Evolutionary conservation across 2,797 vertebrate genomes (phyloP).

Genomic region (Macropus fuliginosus): DNA sequence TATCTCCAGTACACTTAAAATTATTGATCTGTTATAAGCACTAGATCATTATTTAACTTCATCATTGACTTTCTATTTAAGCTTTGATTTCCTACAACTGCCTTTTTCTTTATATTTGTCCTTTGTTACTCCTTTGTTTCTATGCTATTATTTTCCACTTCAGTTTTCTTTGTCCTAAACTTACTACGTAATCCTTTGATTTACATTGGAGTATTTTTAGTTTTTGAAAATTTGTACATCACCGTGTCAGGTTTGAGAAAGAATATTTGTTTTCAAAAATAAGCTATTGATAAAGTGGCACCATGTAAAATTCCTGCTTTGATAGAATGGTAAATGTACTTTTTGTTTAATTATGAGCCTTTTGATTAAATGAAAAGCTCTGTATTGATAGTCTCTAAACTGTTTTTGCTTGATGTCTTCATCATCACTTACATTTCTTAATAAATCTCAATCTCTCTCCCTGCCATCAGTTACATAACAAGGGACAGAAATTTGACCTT

Average conservation of each 20-base stretch:
- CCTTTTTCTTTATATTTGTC: not conserved
- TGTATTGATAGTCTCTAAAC: not conserved
- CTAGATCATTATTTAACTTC: not conserved
- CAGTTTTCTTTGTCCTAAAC: not conserved
- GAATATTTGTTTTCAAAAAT: not conserved
- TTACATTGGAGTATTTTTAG: not conserved
- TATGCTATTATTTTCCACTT: not conserved
- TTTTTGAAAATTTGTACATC: not conserved
- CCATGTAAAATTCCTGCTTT: not conserved
- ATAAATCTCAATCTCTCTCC: not conserved
- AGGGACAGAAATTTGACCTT: not conserved
- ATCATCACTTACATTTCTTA: not conserved
- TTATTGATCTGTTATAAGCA: not conserved
- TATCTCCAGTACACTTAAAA: not conserved
- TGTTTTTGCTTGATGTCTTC: not conserved
- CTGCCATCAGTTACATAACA: not conserved
- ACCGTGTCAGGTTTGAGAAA: not conserved
- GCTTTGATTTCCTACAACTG: not conserved
- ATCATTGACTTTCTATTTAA: not conserved
- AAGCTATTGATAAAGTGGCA: not conserved
- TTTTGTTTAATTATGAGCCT: not conserved
- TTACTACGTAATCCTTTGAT: not conserved
- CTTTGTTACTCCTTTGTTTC: not conserved
- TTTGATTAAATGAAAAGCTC: not conserved
- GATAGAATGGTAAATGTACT: not conserved